phyloP scores from a whole-genome alignment of 1,140 invertebrate species.

The Colletes gigas region DNA sequence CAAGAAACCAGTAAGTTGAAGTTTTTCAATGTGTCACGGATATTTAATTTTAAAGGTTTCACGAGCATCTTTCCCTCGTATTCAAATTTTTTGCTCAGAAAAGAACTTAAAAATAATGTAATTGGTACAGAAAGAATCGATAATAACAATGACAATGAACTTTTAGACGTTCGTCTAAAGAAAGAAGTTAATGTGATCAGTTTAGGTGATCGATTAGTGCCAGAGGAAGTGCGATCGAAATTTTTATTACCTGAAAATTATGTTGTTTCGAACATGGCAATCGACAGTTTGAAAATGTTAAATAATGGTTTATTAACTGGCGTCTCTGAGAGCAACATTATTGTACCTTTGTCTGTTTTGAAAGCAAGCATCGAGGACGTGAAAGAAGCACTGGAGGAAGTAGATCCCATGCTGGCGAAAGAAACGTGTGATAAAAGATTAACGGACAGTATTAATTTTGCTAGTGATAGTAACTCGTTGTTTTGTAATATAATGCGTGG shows the following conservation, averaged over 20 bases:
- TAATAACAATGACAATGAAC: neutral
- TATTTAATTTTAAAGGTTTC: conserved; percentile 58
- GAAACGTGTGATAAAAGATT: conserved; percentile 66
- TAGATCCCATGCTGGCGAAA: conserved; percentile 32
- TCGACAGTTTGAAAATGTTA: conserved; percentile 35
- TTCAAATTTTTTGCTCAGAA: conserved; percentile 43
- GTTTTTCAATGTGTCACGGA: conserved; percentile 55
- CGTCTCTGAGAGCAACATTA: conserved; percentile 47
- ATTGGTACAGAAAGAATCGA: neutral
- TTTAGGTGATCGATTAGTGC: conserved; percentile 55
- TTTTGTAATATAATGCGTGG: conserved; percentile 62
- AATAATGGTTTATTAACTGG: conserved; percentile 37
- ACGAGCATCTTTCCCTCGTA: conserved; percentile 53
- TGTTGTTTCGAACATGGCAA: conserved; percentile 30
- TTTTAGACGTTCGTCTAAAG: neutral
- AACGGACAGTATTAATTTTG: conserved; percentile 73
- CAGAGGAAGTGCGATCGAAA: conserved; percentile 62
- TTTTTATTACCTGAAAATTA: conserved; percentile 45
- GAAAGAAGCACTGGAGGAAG: conserved; percentile 12
- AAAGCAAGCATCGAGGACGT: conserved; percentile 48
- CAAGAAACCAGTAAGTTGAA: conserved; percentile 31
- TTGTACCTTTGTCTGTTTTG: conserved; percentile 57
- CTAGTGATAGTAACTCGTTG: conserved; percentile 68
- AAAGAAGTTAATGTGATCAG: neutral
- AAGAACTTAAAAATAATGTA: neutral